Evolutionary conservation across 2,113 vertebrate species (phyloP).

Genomic region (Cervus canadensis): DNA sequence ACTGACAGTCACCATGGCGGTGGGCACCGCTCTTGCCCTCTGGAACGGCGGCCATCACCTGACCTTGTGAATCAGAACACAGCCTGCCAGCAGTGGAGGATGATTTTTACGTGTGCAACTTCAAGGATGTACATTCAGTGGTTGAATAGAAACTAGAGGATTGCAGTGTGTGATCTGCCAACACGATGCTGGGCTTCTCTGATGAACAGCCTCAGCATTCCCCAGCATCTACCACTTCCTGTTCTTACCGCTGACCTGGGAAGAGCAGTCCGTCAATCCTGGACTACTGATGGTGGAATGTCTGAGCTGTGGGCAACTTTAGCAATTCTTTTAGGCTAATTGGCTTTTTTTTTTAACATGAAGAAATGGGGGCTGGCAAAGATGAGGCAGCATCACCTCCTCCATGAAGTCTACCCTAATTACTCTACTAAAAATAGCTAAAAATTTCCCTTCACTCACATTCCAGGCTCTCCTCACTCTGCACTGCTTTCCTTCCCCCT

Average conservation of each 20-base stretch:
- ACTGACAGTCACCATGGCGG: rapidly evolving
- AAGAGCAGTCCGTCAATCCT: neutral
- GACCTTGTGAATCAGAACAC: neutral
- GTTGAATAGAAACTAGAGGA: neutral
- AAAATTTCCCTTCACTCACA: neutral
- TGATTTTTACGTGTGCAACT: rapidly evolving
- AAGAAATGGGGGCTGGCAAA: neutral
- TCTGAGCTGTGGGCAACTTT: neutral
- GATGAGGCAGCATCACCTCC: neutral
- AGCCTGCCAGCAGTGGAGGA: neutral
- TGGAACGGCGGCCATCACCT: neutral
- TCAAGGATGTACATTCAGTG: neutral
- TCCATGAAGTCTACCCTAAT: neutral
- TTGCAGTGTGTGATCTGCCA: neutral
- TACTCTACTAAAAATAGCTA: neutral
- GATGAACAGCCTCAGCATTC: neutral
- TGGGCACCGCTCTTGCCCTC: rapidly evolving
- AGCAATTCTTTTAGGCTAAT: neutral
- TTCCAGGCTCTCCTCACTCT: neutral
- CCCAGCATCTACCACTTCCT: too few relatives aligned
- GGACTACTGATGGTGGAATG: neutral
- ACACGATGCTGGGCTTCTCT: neutral
- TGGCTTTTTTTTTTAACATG: neutral
- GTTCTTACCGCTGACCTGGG: neutral
- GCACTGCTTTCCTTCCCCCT: neutral